Percentiles rank a stretch among this genome's conserved stretches.
Conservation (phyloP, 1,140 invertebrate genomes). For the Ephestia elutella region DNA sequence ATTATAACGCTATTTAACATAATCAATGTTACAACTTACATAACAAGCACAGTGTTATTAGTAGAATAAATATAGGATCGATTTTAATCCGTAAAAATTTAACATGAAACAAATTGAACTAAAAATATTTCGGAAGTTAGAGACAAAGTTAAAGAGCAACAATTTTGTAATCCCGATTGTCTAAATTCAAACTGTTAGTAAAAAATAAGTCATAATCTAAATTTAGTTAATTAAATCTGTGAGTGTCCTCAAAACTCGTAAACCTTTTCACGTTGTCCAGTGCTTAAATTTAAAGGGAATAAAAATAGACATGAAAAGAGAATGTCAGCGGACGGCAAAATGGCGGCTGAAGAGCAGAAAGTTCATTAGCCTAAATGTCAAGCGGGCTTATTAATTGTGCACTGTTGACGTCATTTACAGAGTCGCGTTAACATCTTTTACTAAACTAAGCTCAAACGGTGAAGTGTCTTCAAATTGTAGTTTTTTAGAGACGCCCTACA, state of each 20-base stretch:
- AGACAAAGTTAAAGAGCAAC: too few relatives aligned
- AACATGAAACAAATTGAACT: too few relatives aligned
- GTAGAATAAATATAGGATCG: too few relatives aligned
- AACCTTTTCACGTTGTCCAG: not conserved
- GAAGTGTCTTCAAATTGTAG: too few relatives aligned
- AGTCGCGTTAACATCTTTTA: not conserved
- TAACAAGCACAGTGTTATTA: too few relatives aligned
- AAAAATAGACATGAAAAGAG: not conserved
- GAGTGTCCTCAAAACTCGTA: not conserved
- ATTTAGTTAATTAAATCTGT: not conserved
- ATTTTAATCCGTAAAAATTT: too few relatives aligned
- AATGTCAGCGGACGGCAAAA: not conserved
- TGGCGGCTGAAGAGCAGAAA: not conserved
- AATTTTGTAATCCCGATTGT: too few relatives aligned
- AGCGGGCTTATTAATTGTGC: not conserved
- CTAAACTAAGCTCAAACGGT: too few relatives aligned
- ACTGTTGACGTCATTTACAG: not conserved
- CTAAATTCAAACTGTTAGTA: not conserved
- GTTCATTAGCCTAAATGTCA: not conserved
- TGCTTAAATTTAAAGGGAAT: constrained; percentile 1
- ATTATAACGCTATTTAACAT: too few relatives aligned
- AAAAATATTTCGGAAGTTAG: too few relatives aligned
- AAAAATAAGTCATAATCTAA: not conserved
- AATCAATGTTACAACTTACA: too few relatives aligned
- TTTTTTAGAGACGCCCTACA: too few relatives aligned